Evolutionary conservation across 2,113 vertebrate species (phyloP).

Genomic region (Silurus asotus): DNA sequence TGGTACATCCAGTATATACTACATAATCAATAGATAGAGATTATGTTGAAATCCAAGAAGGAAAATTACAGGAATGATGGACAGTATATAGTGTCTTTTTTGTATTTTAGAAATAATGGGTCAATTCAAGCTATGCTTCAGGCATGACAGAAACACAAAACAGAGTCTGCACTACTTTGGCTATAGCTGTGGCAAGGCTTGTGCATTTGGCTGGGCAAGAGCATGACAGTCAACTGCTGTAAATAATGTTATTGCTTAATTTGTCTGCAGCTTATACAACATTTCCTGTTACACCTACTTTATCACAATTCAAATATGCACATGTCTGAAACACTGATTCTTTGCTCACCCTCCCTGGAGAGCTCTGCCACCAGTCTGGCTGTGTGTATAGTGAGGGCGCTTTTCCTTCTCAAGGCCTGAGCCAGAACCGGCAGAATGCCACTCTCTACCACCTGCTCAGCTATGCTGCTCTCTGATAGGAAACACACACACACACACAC

Average conservation of each 20-base stretch:
- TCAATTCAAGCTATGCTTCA: neutral
- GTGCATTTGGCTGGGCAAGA: neutral
- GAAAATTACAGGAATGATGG: neutral
- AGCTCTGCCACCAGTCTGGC: constrained; percentile 81
- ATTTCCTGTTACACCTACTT: neutral
- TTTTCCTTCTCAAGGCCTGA: constrained; percentile 72
- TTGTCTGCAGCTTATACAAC: neutral
- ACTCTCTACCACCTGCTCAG: constrained; percentile 72
- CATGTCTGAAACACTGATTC: neutral
- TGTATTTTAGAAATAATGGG: neutral
- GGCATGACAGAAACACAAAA: neutral
- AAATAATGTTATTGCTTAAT: neutral
- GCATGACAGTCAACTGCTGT: neutral
- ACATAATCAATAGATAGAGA: neutral
- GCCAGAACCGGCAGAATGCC: constrained; percentile 76
- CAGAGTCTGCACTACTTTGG: neutral
- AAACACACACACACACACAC: constrained; percentile 21
- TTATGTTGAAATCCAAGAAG: neutral
- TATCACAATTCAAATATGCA: neutral
- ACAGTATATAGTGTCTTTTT: neutral
- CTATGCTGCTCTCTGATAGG: constrained; percentile 76
- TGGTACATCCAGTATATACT: neutral
- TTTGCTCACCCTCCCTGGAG: constrained; percentile 75
- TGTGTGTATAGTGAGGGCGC: constrained; percentile 69
- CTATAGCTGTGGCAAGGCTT: neutral